Evolutionary conservation across 37 sponge, comb jelly and placozoan species (phyloP).

Genomic region (Tethya wilhelma): DNA sequence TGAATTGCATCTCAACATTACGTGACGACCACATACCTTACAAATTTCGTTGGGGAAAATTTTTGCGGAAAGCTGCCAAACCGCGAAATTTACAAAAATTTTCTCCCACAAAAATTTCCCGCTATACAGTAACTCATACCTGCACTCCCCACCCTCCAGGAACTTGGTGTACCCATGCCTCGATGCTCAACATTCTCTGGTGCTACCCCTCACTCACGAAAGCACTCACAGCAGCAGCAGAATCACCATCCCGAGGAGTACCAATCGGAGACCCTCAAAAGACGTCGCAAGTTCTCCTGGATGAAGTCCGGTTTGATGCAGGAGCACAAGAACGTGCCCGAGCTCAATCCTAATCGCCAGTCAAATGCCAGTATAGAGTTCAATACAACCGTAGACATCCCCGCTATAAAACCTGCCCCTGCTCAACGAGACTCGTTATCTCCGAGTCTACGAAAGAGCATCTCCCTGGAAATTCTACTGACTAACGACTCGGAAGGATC

Average conservation of each 20-base stretch:
- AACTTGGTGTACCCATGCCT: no score
- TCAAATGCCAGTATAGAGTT: constrained; percentile 13
- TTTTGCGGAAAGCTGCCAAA: no score
- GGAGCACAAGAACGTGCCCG: neutral
- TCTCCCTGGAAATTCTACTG: constrained; percentile 8
- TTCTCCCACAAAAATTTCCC: no score
- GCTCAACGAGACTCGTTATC: no score
- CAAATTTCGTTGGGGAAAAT: no score
- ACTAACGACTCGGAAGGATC: no score
- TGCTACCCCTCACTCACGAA: neutral
- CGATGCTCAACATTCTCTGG: no score
- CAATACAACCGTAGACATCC: neutral
- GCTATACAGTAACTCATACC: no score
- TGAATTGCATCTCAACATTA: no score
- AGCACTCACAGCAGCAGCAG: neutral
- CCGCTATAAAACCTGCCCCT: neutral
- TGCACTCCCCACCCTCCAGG: no score
- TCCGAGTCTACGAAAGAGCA: constrained; percentile 14
- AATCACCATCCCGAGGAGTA: constrained; percentile 3
- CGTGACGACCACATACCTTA: no score
- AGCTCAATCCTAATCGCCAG: neutral
- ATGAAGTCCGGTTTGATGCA: constrained; percentile 17
- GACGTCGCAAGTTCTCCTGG: constrained; percentile 40
- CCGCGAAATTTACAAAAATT: no score
- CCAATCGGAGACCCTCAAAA: constrained; percentile 27